Evolutionary conservation across 2,113 vertebrate species (phyloP).

Genomic region (Leptobrachium leishanense): DNA sequence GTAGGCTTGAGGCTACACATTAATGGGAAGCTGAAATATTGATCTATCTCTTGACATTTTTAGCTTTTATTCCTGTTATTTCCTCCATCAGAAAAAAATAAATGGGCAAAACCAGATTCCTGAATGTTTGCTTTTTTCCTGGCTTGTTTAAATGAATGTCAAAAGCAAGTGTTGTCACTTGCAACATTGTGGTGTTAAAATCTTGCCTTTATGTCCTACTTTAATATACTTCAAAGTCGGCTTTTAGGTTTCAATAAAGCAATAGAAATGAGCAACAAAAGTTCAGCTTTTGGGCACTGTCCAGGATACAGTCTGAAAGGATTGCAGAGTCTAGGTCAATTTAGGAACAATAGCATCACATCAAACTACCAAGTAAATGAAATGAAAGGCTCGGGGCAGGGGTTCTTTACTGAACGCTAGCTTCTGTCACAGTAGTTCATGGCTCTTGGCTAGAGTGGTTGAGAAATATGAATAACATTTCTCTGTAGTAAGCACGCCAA

Average conservation of each 20-base stretch:
- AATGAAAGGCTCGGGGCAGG: conserved; percentile 9
- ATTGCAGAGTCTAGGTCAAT: conserved; percentile 2
- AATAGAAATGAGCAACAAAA: background rate
- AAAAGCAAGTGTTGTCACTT: background rate
- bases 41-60: conserved; percentile 48
- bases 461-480: too few species aligned
- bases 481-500: too few species aligned
- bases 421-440: conserved; percentile 4
- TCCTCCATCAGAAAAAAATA: conserved; percentile 24
- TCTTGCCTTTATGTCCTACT: background rate
- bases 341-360: conserved; percentile 24
- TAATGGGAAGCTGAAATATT: conserved; percentile 46
- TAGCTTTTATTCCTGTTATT: conserved; percentile 40
- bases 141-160: conserved; percentile 41
- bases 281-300: conserved; percentile 5
- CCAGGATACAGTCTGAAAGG: conserved; percentile 21
- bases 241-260: conserved; percentile 5
- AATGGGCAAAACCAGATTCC: conserved; percentile 3
- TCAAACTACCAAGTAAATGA: conserved; percentile 15
- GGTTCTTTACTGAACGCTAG: background rate
- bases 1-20: conserved; percentile 41
- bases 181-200: conserved; percentile 1
- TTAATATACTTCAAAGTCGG: background rate
- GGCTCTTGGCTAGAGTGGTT: background rate
- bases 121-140: conserved; percentile 35